phyloP scores from a whole-genome alignment of 2,888 invertebrate species.

The Antheraea yamamai region DNA sequence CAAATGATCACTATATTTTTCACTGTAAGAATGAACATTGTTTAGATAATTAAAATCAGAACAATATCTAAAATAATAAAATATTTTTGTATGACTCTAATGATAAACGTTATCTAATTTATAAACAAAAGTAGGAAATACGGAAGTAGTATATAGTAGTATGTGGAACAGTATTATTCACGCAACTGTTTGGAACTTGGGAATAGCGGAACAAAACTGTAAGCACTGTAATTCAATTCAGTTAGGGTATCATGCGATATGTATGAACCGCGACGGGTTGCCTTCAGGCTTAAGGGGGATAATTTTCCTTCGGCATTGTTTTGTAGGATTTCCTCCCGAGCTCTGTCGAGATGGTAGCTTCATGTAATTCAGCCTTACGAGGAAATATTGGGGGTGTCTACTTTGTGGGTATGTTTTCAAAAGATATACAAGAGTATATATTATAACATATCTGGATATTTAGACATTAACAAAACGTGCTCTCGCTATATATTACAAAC shows the following conservation, averaged over 20 bases:
- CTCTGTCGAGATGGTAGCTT: conserved; percentile 24
- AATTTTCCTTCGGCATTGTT: conserved; percentile 49
- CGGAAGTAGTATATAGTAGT: not conserved
- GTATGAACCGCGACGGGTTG: conserved; percentile 32
- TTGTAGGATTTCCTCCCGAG: conserved; percentile 42
- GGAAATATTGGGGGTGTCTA: not conserved
- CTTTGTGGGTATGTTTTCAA: not conserved
- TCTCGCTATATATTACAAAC: too few relatives aligned
- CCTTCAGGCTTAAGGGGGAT: conserved; percentile 45
- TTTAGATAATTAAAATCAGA: not conserved
- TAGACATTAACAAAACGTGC: not conserved
- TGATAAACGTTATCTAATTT: not conserved
- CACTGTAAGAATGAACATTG: not conserved
- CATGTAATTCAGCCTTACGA: conserved; percentile 18
- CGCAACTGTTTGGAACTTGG: not conserved
- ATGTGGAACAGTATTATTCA: not conserved
- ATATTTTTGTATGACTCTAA: not conserved
- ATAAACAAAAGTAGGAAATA: not conserved
- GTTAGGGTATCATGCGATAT: conserved; percentile 41
- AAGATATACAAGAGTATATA: not conserved
- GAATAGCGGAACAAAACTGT: not conserved
- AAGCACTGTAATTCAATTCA: conserved; percentile 16
- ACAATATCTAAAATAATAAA: too few relatives aligned
- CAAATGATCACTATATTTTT: too few relatives aligned
- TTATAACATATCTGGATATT: not conserved